Base-by-base conservation (phyloP, 2,113 vertebrate genomes). In the Bungarus multicinctus region DNA sequence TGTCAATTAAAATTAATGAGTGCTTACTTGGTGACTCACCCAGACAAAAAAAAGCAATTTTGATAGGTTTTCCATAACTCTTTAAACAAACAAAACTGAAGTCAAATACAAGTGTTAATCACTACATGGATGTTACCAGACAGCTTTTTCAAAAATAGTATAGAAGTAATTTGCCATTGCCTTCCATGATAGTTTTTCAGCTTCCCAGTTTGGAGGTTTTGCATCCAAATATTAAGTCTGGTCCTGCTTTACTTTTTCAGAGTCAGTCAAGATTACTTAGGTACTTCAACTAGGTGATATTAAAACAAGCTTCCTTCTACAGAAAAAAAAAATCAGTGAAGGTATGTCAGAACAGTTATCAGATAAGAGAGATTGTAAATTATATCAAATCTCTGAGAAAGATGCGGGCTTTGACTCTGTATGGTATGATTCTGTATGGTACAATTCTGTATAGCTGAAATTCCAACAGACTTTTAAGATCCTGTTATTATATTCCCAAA, bases 1-100 rank as follows among this genome's bases (percentile, higher is more conserved):
- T 92, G 81, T 93, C 39, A 95, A 27, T 90, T 96, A 94, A 88
- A 20, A 60, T 92, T 91, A 93, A 45, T 96, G 94, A 85, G 85
- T 91, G 1, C 54, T 94, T 94, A 60, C 94, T 94, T 87, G 95
- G 45, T 85, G 87, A 53, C 87, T 89, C 87, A 88, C 43, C 85
- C 93, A 90, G 64, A 88, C 91, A 87, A 85, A 93, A 89, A 85
- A 50, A 39, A 89, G 53, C 87, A 91, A 60, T 93, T 93, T 94
- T 94, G 81, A 92, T 85, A 85, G 87, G 25, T 93, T 94, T 91
- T 89, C 34, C 95, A 91, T 90, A 89, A 89, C 57, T 94, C 93
- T 94, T 74, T 74, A 74, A 74, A 39, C 69, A 74, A 74, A 39
- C 16, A 39, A 74, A 12, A 74, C 30, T 34, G 64, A 34, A 74